Conservation (phyloP, 2,797 vertebrate genomes). For the Poeciliopsis turneri region DNA sequence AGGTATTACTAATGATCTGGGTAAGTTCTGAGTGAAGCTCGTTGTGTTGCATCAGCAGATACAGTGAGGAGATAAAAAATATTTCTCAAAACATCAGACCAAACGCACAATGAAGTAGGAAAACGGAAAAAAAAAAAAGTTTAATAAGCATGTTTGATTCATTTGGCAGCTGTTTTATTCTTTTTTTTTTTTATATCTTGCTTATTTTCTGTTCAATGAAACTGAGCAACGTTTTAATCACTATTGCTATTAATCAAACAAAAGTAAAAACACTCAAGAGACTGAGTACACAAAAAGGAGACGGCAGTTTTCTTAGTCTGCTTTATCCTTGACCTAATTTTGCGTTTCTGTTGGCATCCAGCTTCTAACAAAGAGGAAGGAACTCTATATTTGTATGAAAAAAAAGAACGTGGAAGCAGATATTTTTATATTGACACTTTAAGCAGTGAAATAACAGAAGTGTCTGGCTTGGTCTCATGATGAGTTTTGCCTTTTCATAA, state of each 20-base stretch:
- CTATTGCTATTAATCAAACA: neutral
- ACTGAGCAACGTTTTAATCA: neutral
- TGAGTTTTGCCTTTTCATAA: slow-evolving; percentile 14
- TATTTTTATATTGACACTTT: slow-evolving; percentile 20
- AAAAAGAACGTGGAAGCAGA: slow-evolving; percentile 49
- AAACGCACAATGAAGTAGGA: neutral
- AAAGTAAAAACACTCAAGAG: neutral
- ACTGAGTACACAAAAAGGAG: neutral
- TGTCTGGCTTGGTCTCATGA: slow-evolving; percentile 61
- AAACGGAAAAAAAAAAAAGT: neutral
- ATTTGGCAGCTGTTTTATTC: neutral
- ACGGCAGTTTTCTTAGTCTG: neutral
- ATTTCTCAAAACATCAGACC: slow-evolving; percentile 33
- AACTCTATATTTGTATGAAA: slow-evolving; percentile 48
- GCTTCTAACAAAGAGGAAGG: slow-evolving; percentile 50
- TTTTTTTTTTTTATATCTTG: neutral
- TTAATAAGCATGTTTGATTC: neutral
- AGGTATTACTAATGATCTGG: slow-evolving; percentile 14
- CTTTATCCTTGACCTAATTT: slow-evolving; percentile 35
- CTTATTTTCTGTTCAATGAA: neutral
- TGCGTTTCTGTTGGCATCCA: slow-evolving; percentile 35
- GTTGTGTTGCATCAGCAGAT: slow-evolving; percentile 38
- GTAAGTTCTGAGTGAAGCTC: slow-evolving; percentile 12
- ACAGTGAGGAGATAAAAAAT: slow-evolving; percentile 28
- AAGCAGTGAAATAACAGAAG: slow-evolving; percentile 48